Conservation (phyloP, 2,888 invertebrate species). For the Entomobrya multifasciata region DNA sequence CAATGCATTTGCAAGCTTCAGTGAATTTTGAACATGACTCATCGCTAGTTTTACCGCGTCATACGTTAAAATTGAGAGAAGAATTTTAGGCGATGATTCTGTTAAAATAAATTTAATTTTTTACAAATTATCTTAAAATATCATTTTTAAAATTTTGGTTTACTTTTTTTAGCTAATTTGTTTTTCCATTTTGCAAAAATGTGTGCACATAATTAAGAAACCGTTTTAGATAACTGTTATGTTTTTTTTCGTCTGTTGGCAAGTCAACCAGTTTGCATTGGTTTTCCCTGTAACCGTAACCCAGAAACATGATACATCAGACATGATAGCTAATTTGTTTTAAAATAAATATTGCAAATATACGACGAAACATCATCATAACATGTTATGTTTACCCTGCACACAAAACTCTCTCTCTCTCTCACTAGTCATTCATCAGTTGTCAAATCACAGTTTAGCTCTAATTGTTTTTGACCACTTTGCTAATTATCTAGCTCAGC, state of each 20-base stretch:
- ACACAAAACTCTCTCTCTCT: background rate
- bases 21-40: conserved; percentile 38
- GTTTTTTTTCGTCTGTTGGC: background rate
- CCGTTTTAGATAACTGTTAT: conserved; percentile 36
- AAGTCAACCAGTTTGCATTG: too few species aligned
- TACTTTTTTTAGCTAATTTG: background rate
- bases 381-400: background rate
- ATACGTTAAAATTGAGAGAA: conserved; percentile 75
- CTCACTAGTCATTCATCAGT: background rate
- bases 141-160: conserved; percentile 7
- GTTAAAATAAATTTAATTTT: conserved; percentile 16
- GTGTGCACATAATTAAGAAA: conserved; percentile 9
- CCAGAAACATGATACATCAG: background rate
- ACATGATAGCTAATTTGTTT: too few species aligned
- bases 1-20: conserved; percentile 40
- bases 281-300: too few species aligned
- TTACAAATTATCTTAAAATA: background rate
- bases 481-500: conserved; percentile 28
- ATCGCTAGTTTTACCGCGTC: conserved; percentile 74
- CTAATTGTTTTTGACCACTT: conserved; percentile 60
- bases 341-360: too few species aligned
- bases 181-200: background rate
- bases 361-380: too few species aligned
- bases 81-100: conserved; percentile 75
- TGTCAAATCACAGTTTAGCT: conserved; percentile 18